A percentile compares a stretch with the other conserved stretches of the same genome.
phyloP scores from a whole-genome alignment of 2,888 invertebrate species.

The Cerastoderma edule region DNA sequence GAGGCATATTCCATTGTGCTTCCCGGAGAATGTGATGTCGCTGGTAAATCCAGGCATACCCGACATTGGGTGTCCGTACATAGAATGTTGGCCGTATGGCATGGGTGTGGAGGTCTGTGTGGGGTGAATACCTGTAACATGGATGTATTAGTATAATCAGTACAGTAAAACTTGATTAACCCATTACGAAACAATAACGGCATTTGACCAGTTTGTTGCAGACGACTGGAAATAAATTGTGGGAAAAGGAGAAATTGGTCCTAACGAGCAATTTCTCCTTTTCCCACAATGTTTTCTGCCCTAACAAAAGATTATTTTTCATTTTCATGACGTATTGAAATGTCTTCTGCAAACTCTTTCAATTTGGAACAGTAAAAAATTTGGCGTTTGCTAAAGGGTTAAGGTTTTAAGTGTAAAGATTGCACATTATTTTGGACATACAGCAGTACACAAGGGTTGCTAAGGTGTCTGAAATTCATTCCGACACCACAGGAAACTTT shows the following conservation, averaged over 20 bases:
- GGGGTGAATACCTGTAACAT: slow-evolving; percentile 71
- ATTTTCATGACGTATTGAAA: no score
- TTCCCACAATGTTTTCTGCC: neutral
- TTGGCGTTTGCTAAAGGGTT: no score
- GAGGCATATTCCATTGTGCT: slow-evolving; percentile 96
- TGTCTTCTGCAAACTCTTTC: no score
- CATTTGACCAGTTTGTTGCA: neutral
- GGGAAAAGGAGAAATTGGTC: slow-evolving; percentile 5
- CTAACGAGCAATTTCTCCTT: slow-evolving; percentile 11
- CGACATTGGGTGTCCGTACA: slow-evolving; percentile 54
- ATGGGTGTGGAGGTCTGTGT: slow-evolving; percentile 78
- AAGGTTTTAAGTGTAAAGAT: no score
- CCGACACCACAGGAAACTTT: no score
- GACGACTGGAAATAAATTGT: neutral
- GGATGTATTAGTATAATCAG: neutral
- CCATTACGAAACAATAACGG: no score
- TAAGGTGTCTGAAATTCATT: no score
- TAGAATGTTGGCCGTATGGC: slow-evolving; percentile 55
- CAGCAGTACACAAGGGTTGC: no score
- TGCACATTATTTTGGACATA: no score
- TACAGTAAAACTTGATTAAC: no score
- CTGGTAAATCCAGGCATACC: slow-evolving; percentile 64
- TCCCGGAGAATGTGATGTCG: slow-evolving; percentile 87
- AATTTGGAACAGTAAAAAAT: no score
- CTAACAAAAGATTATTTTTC: no score